A percentile compares a stretch with the other conserved stretches of the same genome.
Evolutionary conservation across 2,113 vertebrate species (phyloP).

Genomic region (Balaenoptera acutorostrata): DNA sequence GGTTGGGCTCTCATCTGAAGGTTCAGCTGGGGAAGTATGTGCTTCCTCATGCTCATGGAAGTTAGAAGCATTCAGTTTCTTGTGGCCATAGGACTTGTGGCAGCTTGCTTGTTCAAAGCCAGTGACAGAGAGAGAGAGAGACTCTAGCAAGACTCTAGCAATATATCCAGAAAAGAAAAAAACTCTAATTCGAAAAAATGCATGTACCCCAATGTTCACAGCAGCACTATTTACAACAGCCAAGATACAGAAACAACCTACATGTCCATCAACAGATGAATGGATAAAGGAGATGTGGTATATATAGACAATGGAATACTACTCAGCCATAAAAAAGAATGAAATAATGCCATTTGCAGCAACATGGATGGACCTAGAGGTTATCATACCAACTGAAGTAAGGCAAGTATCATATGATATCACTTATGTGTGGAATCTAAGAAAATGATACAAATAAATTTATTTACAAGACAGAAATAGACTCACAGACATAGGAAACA

Average conservation of each 20-base stretch:
- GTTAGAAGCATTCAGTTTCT: background rate
- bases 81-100: no score
- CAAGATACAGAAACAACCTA: background rate
- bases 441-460: background rate
- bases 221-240: background rate
- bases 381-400: no score
- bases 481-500: background rate
- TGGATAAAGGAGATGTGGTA: background rate
- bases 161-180: background rate
- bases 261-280: background rate
- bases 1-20: background rate
- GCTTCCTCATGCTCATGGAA: background rate
- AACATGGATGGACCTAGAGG: background rate
- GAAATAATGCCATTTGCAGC: background rate
- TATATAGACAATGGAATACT: background rate
- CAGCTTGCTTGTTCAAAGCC: background rate
- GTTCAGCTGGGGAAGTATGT: background rate
- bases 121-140: background rate
- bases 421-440: background rate
- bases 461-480: background rate
- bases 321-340: background rate
- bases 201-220: background rate
- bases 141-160: background rate
- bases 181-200: background rate
- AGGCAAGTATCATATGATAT: background rate